Conservation (phyloP, 2,113 vertebrate genomes). For the Trochalopteron elliotii region DNA sequence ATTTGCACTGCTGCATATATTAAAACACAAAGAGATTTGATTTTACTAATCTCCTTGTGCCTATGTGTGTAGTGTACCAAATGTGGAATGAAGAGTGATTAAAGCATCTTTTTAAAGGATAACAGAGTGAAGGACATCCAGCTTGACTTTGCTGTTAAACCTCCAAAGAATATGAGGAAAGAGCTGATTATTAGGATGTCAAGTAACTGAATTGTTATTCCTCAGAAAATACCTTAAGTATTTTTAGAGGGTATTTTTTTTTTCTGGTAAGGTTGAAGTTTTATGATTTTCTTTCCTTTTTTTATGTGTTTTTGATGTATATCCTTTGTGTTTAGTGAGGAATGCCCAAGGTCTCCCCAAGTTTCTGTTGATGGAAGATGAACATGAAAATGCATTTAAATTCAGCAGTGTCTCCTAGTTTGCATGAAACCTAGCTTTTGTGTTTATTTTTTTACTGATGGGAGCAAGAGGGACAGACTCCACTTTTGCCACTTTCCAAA, state of each 20-base stretch:
- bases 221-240: not conserved
- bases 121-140: not conserved
- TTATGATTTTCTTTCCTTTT: not conserved
- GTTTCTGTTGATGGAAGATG: not conserved
- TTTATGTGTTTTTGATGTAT: not conserved
- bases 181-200: not conserved
- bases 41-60: conserved; percentile 11
- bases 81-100: not conserved
- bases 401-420: not conserved
- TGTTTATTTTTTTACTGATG: not conserved
- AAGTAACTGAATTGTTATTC: not conserved
- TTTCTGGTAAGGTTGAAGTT: not conserved
- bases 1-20: not conserved
- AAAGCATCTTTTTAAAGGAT: not conserved
- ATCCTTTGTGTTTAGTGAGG: not conserved
- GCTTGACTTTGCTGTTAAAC: not conserved
- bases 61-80: not conserved
- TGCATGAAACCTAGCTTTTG: not conserved
- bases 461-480: not conserved
- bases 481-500: not conserved
- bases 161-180: not conserved
- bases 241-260: not conserved
- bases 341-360: not conserved
- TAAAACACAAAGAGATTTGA: conserved; percentile 2
- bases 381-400: not conserved